Percentiles rank a stretch among this genome's conserved stretches.
phyloP scores from a whole-genome alignment of 2,113 vertebrate genomes.

The Salvelinus fontinalis region DNA sequence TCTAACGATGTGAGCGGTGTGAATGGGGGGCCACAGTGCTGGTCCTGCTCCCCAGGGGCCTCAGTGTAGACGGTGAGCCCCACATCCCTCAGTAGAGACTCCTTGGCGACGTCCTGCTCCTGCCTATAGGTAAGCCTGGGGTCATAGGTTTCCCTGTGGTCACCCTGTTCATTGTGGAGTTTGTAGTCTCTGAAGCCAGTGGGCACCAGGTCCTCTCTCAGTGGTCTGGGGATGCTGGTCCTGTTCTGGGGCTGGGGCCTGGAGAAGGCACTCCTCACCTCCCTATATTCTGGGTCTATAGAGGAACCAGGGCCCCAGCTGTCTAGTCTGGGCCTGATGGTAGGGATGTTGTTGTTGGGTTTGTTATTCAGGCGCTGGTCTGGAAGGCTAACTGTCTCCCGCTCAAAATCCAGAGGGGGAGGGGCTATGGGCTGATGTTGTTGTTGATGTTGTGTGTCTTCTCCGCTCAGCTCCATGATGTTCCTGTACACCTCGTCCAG shows the following conservation, averaged over 20 bases:
- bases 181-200: constrained; percentile 29
- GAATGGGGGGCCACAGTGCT: background rate
- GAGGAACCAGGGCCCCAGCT: constrained; percentile 66
- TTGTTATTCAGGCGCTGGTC: constrained; percentile 59
- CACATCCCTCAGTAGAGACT: constrained; percentile 72
- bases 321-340: constrained; percentile 70
- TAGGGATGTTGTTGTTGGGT: constrained; percentile 37
- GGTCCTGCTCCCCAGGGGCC: constrained; percentile 43
- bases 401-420: constrained; percentile 45
- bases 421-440: constrained; percentile 22
- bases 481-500: constrained; percentile 51
- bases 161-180: constrained; percentile 33
- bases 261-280: constrained; percentile 33
- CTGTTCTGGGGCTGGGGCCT: constrained; percentile 29
- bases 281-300: constrained; percentile 36
- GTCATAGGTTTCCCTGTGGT: constrained; percentile 14
- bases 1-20: constrained; percentile 44
- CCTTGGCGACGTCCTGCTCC: constrained; percentile 74
- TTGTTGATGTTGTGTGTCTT: constrained; percentile 26
- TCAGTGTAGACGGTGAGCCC: constrained; percentile 76
- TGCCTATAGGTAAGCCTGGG: constrained; percentile 47
- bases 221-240: constrained; percentile 37
- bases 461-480: constrained; percentile 37
- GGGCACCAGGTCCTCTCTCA: constrained; percentile 35
- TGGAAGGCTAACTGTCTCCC: constrained; percentile 57